Evolutionary conservation across 2,797 vertebrate species (phyloP).

Genomic region (Tokudaia tokunoshimensis): DNA sequence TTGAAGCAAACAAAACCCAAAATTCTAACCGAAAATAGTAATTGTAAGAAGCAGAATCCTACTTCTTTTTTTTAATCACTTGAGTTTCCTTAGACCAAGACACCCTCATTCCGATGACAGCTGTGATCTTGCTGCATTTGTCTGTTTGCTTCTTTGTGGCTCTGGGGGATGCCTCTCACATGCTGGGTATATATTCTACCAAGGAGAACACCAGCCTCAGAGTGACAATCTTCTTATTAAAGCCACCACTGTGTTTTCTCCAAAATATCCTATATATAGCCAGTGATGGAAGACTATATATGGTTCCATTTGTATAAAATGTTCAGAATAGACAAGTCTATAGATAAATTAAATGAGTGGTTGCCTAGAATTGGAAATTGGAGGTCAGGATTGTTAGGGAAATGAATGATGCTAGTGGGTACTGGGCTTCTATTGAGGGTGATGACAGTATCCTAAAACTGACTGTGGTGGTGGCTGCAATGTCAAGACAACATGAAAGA

Average conservation of each 20-base stretch:
- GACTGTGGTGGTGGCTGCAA: not conserved
- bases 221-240: not conserved
- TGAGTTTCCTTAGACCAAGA: not conserved
- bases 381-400: not conserved
- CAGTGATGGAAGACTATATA: not conserved
- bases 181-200: not conserved
- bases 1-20: not conserved
- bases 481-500: not conserved
- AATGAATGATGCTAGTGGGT: not conserved
- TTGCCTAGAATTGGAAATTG: not conserved
- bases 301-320: not conserved
- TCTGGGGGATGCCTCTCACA: not conserved
- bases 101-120: not conserved
- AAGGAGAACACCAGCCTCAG: not conserved
- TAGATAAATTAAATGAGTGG: not conserved
- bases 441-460: not conserved
- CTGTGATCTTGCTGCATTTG: not conserved
- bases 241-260: not conserved
- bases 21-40: not conserved
- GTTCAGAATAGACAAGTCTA: not conserved
- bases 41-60: constrained; percentile 24
- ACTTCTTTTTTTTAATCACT: constrained; percentile 21
- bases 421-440: not conserved
- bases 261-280: constrained; percentile 4
- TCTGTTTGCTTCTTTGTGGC: not conserved